Evolutionary conservation across 2,888 invertebrate species (phyloP).

Genomic region (Furcula furcula): DNA sequence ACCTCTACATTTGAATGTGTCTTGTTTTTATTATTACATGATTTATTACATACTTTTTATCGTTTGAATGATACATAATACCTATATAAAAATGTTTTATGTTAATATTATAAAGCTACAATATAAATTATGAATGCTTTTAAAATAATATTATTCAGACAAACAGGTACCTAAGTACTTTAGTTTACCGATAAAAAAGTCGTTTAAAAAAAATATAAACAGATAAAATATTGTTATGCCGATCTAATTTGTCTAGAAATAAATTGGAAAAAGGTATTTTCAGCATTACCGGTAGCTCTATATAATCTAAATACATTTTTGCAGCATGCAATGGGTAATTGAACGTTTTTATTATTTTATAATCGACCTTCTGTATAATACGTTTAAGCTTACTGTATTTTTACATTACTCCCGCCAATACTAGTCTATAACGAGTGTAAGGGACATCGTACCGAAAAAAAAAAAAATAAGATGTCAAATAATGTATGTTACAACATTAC

Average conservation of each 20-base stretch:
- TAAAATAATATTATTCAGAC: neutral
- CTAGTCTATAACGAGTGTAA: neutral
- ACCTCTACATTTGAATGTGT: slow-evolving; percentile 15
- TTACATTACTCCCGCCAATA: neutral
- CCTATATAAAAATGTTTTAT: slow-evolving; percentile 4
- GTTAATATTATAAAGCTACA: neutral
- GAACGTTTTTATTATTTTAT: slow-evolving; percentile 9
- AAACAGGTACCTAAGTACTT: neutral
- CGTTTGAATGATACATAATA: slow-evolving; percentile 8
- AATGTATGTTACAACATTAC: too few species aligned
- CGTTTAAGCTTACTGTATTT: slow-evolving; percentile 5
- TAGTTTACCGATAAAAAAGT: neutral
- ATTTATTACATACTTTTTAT: slow-evolving; percentile 16
- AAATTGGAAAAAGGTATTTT: slow-evolving; percentile 10
- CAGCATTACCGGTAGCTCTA: slow-evolving; percentile 14
- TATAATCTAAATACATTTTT: slow-evolving; percentile 25
- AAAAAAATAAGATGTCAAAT: too few species aligned
- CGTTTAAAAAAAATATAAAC: neutral
- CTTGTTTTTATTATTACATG: slow-evolving; percentile 22
- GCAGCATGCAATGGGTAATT: slow-evolving; percentile 24
- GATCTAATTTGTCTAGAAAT: slow-evolving; percentile 13
- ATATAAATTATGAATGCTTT: neutral
- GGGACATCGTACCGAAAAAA: too few species aligned
- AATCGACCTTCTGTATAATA: slow-evolving; percentile 10
- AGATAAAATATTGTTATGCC: neutral